Percentiles rank a stretch among this genome's conserved stretches.
Conservation (phyloP, 2,113 vertebrate species). For the Saguinus imperator region DNA sequence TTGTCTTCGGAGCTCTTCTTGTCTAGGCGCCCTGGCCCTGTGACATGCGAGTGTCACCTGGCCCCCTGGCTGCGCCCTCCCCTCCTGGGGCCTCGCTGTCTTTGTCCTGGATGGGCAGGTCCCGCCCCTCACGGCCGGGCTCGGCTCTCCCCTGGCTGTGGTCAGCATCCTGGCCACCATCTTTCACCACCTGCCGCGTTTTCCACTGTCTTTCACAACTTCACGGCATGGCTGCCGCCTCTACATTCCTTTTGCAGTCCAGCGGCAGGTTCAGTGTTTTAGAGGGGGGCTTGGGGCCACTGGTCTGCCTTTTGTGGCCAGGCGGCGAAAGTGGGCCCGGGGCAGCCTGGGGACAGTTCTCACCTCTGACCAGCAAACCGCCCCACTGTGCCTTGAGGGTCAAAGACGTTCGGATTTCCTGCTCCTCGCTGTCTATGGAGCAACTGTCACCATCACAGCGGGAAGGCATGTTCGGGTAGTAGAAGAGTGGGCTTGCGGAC, state of each 20-base stretch:
- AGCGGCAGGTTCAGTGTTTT: constrained; percentile 78
- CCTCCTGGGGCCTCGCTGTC: background rate
- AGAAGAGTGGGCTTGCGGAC: constrained; percentile 56
- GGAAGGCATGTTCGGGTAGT: constrained; percentile 62
- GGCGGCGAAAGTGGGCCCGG: constrained; percentile 51
- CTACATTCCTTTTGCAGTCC: constrained; percentile 83
- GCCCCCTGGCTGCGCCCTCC: background rate
- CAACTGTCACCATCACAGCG: constrained; percentile 86
- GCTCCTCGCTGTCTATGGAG: constrained; percentile 94
- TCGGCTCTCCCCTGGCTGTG: background rate
- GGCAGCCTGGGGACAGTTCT: background rate
- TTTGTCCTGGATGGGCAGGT: background rate
- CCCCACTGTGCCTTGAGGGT: constrained; percentile 92
- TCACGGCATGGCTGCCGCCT: constrained; percentile 54
- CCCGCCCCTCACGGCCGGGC: background rate
- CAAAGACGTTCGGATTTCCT: constrained; percentile 93
- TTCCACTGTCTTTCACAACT: background rate
- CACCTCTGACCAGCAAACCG: constrained; percentile 72
- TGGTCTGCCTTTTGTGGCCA: background rate
- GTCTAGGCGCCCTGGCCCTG: background rate
- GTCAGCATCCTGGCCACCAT: constrained; percentile 49
- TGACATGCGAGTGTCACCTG: background rate
- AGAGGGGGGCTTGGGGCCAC: constrained; percentile 50
- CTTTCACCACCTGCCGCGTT: constrained; percentile 44
- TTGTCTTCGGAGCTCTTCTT: constrained; percentile 87